phyloP scores from a whole-genome alignment of 2,888 invertebrate genomes.

The Isoperla grammatica region DNA sequence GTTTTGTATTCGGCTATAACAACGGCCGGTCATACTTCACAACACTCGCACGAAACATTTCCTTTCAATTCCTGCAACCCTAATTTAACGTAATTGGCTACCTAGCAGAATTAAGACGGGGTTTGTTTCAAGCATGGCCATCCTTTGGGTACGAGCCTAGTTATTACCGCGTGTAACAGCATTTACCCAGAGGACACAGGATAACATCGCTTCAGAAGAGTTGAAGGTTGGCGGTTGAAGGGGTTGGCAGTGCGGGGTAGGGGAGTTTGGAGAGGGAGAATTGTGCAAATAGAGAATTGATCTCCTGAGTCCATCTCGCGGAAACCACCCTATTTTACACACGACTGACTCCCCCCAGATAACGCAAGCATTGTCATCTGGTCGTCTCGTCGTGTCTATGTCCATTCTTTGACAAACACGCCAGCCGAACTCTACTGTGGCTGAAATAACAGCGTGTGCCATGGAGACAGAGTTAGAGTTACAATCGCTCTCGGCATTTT shows the following conservation, averaged over 20 bases:
- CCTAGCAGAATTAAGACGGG: neutral
- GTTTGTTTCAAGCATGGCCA: neutral
- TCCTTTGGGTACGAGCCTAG: no score
- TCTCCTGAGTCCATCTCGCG: conserved; percentile 4
- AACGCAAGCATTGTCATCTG: conserved; percentile 14
- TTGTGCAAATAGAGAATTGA: conserved; percentile 18
- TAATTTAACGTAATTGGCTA: no score
- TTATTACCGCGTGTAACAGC: no score
- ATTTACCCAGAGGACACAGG: no score
- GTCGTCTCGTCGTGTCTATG: conserved; percentile 2
- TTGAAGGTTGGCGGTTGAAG: neutral
- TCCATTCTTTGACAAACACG: conserved; percentile 16
- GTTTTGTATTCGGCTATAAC: no score
- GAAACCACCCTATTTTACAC: conserved; percentile 19
- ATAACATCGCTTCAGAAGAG: neutral
- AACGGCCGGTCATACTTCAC: no score
- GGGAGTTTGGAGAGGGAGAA: neutral
- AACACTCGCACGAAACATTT: no score
- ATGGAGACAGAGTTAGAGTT: no score
- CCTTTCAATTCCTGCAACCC: no score
- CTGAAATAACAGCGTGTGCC: no score
- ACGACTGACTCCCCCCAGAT: neutral
- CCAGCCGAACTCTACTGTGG: neutral
- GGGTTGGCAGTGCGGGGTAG: no score
- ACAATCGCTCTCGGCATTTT: no score